Evolutionary conservation across 2,797 vertebrate genomes (phyloP), one percentile per base, ranked within the genome.

Genomic region (Esox masquinongy): DNA sequence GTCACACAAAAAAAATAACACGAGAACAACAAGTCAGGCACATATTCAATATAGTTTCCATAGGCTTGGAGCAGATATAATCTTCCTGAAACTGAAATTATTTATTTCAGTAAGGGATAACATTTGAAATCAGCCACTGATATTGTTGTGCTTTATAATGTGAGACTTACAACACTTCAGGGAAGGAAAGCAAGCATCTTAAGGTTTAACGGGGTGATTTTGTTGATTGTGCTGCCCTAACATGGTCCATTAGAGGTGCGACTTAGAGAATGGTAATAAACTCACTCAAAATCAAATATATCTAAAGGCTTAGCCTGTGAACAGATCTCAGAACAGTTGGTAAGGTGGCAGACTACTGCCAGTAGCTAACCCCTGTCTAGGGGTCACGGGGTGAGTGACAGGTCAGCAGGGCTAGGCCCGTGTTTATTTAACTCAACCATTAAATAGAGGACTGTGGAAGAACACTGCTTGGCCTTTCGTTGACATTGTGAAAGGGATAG

Each of bases 71-170:
- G 51, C 26, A 59, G 82, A 83, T 82, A 72, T 19, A n/a, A 80
- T 83, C 80, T 80, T 56, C 36, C 64, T 72, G 76, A 63, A 75
- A 53, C 70, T 79, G 66, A 82, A 81, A 39, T 77, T 79, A 82
- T 92, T 86, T 88, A 80, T 88, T 87, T 83, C 83, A 72, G 79
- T 76, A 80, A 90, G 84, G 36, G 56, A 78, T 76, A 85, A 80
- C 76, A 73, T 70, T 34, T 77, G 79, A 81, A 79, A 71, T 72
- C 74, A 29, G 22, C 68, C 39, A 49, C 43, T 34, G 24, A 24
- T 29, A 49, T 47, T 49, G 36, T 70, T 47, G 9, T 14, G 12
- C 43, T 47, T 11, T 47, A 47, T 47, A 47, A 47, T 11, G 43
- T 47, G 43, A 47, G 43, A 14, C 24, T 17, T 70, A 49, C 56